Percentiles rank a stretch among this genome's conserved stretches.
Evolutionary conservation across 2,113 vertebrate species (phyloP).

Genomic region (Notothenia rossii): DNA sequence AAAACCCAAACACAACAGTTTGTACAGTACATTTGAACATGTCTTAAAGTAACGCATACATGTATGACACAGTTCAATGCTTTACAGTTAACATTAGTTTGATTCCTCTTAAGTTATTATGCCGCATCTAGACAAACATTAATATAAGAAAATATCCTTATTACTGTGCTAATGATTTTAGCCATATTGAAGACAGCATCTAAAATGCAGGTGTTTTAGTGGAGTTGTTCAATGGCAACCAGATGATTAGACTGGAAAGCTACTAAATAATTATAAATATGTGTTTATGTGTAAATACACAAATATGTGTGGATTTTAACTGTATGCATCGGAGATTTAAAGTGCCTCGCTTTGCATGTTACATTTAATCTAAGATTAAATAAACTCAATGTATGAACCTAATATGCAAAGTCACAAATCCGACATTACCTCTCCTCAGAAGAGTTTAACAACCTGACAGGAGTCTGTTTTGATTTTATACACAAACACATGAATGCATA

Average conservation of each 20-base stretch:
- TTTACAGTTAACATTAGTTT: not conserved
- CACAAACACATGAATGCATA: not conserved
- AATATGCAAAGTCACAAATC: not conserved
- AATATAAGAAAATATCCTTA: not conserved
- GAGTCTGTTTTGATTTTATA: constrained; percentile 7
- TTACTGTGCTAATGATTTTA: not conserved
- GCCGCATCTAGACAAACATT: not conserved
- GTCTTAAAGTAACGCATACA: not conserved
- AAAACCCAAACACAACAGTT: not conserved
- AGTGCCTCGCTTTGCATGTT: not conserved
- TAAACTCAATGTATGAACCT: not conserved
- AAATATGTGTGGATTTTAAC: not conserved
- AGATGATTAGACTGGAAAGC: not conserved
- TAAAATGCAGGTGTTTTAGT: not conserved
- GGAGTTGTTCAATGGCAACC: not conserved
- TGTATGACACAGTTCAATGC: not conserved
- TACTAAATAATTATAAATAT: not conserved
- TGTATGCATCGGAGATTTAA: not conserved
- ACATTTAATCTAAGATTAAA: not conserved
- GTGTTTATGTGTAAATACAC: too few relatives aligned
- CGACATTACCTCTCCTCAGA: not conserved
- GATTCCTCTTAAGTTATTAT: not conserved
- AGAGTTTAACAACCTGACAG: not conserved
- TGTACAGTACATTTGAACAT: not conserved
- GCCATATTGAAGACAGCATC: not conserved